phyloP scores from a whole-genome alignment of 2,113 vertebrate species.

The Butorides virescens region DNA sequence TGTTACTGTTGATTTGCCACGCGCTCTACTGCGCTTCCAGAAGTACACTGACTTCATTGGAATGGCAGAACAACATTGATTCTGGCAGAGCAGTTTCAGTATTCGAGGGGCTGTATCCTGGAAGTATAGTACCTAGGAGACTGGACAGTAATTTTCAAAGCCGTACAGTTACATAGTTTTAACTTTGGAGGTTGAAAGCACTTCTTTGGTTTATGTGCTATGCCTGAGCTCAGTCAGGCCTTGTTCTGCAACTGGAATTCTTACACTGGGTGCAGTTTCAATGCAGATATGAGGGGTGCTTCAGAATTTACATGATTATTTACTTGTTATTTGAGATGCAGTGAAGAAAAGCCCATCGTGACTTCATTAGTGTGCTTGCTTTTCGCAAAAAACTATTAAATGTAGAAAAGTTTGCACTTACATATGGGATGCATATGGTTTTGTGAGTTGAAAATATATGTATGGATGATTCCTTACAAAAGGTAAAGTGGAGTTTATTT shows the following conservation, averaged over 20 bases:
- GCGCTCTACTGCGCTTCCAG: background rate
- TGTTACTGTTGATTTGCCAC: background rate
- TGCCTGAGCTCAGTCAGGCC: background rate
- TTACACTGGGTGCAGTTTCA: background rate
- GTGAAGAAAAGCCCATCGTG: background rate
- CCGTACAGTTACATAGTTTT: background rate
- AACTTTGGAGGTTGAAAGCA: background rate
- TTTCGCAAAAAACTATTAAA: background rate
- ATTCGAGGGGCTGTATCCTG: accelerated
- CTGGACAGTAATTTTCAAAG: background rate
- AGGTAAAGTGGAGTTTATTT: background rate
- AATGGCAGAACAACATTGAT: background rate
- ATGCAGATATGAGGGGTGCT: background rate
- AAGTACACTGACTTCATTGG: accelerated
- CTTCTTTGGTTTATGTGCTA: background rate
- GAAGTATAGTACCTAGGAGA: background rate
- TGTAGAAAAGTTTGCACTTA: background rate
- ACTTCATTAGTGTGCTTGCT: background rate
- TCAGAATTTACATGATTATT: background rate
- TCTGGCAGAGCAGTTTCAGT: background rate
- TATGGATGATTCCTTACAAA: background rate
- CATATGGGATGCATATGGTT: background rate
- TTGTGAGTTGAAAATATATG: background rate
- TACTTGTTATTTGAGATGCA: background rate
- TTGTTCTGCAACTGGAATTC: background rate